phyloP scores from a whole-genome alignment of 1,140 invertebrate species.

The Pachyrhynchus sulphureomaculatus region DNA sequence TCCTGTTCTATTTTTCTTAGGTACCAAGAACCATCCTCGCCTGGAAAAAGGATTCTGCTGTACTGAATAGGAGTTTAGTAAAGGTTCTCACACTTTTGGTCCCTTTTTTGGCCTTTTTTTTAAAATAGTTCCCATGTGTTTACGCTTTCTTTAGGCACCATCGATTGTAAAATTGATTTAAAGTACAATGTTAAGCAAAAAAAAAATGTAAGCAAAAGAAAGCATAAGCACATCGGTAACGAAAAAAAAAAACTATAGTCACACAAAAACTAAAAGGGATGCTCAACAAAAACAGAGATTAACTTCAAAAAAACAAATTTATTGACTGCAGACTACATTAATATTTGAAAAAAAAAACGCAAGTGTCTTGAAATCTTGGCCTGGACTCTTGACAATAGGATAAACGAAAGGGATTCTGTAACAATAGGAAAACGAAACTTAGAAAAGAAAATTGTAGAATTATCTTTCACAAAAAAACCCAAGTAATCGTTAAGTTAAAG shows the following conservation, averaged over 20 bases:
- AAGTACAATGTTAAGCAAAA: not conserved
- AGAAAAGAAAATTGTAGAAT: no score
- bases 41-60: constrained; percentile 49
- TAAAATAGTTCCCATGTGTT: not conserved
- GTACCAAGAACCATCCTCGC: constrained; percentile 42
- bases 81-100: constrained; percentile 21
- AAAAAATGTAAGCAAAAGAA: not conserved
- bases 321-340: not conserved
- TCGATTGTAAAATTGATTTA: not conserved
- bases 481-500: no score
- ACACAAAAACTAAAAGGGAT: not conserved
- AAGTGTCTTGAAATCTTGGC: not conserved
- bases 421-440: constrained; percentile 26
- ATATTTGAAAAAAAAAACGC: not conserved
- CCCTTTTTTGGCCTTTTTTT: constrained; percentile 13
- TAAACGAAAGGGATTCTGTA: constrained; percentile 11
- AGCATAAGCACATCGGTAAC: not conserved
- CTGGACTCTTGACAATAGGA: not conserved
- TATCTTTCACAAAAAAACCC: no score
- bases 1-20: constrained; percentile 41
- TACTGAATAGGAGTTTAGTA: constrained; percentile 40
- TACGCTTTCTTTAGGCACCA: not conserved
- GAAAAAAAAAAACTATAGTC: not conserved
- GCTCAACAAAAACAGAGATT: not conserved
- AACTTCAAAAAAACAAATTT: not conserved